A percentile compares a stretch with the other conserved stretches of the same genome.
Conservation (phyloP, 2,113 vertebrate genomes). For the Mastomys coucha region DNA sequence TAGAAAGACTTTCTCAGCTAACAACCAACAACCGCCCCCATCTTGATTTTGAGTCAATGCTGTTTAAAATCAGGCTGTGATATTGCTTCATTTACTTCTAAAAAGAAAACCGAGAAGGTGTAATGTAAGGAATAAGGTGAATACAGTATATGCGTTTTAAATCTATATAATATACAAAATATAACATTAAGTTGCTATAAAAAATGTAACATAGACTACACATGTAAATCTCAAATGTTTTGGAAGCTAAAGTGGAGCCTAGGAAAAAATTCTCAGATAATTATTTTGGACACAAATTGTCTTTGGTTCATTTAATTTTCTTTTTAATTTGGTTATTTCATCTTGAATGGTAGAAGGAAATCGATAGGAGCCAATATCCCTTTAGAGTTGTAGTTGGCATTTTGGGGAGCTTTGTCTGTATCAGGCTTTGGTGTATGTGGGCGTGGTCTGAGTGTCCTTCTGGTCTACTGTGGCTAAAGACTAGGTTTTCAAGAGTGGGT, state of each 20-base stretch:
- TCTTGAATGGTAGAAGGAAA: not conserved
- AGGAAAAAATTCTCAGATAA: not conserved
- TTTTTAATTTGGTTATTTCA: conserved; percentile 23
- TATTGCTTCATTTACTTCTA: not conserved
- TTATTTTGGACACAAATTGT: not conserved
- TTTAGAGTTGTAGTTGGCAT: not conserved
- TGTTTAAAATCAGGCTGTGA: not conserved
- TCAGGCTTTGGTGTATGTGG: not conserved
- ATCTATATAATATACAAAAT: not conserved
- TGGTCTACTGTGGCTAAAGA: not conserved
- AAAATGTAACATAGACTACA: not conserved
- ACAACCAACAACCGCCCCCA: not conserved
- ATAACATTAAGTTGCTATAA: not conserved
- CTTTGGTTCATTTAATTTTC: conserved; percentile 12
- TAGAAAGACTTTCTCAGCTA: not conserved
- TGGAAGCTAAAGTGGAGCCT: not conserved
- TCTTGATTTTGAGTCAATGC: not conserved
- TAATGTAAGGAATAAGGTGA: not conserved
- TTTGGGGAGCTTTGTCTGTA: not conserved
- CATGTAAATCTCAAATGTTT: not conserved
- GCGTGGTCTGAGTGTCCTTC: not conserved
- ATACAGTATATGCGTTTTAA: not conserved
- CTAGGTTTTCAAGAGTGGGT: too few relatives aligned
- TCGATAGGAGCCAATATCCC: not conserved
- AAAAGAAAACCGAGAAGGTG: not conserved